A percentile compares a stretch with the other conserved stretches of the same genome.
These are phyloP conservation scores for Coptotermes formosanus DNA, from an alignment of 1,140 invertebrate genomes.

Conservation along the genomic window DNA sequence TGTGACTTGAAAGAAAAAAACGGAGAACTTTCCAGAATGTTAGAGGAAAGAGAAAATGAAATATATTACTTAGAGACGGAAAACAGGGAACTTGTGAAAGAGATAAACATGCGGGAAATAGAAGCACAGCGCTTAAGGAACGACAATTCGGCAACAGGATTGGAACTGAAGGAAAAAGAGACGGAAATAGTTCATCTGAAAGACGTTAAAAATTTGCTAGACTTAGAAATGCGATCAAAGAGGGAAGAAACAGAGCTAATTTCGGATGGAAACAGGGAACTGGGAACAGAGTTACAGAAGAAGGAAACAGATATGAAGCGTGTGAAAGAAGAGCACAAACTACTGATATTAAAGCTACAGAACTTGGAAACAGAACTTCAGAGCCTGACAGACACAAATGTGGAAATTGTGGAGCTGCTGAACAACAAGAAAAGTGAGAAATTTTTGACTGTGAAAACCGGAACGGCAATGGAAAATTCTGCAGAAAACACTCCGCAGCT, in stretches of 20 bases:
- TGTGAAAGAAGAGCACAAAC: background rate
- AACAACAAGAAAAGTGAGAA: background rate
- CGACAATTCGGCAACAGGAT: background rate
- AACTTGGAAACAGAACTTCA: background rate
- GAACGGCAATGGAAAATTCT: too few relatives aligned
- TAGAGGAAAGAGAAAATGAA: background rate
- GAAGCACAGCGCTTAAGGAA: background rate
- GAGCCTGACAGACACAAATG: background rate
- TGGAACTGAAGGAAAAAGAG: background rate
- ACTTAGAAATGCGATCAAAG: background rate
- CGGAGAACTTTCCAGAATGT: background rate
- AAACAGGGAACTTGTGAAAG: background rate
- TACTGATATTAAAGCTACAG: background rate
- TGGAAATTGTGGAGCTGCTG: background rate
- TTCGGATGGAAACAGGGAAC: background rate
- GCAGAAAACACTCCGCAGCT: too few relatives aligned
- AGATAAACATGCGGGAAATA: background rate
- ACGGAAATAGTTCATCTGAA: background rate
- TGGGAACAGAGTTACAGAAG: background rate
- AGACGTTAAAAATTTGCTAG: background rate
- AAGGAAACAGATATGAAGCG: background rate
- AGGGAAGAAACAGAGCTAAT: background rate
- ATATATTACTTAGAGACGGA: background rate
- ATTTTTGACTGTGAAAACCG: too few relatives aligned
- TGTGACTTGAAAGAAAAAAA: background rate